Evolutionary conservation across 1,140 invertebrate genomes (phyloP), one percentile per base, ranked within the genome.

Genomic region (Holotrichia oblita): DNA sequence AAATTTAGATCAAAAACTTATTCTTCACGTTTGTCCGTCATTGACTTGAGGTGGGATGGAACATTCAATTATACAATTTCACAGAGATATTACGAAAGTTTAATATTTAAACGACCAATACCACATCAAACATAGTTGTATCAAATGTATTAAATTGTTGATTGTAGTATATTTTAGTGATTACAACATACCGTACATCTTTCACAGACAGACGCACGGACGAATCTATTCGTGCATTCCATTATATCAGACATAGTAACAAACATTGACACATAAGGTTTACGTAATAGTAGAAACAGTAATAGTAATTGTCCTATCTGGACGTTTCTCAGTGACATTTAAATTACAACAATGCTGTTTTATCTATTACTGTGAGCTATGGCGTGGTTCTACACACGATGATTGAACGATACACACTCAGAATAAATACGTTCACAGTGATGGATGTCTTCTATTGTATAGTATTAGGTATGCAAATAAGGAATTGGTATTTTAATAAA

Each of bases 241-340:
- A 55, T 17, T 55, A 14, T n/a, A 55, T n/a, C 48, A 55, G 2
- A 55, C 17, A 55, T 7, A 55, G 14, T 17, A 55, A 55, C 48
- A n/a, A n/a, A 14, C 14, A 17, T 55, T 55, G 48, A 55, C 48
- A 55, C 48, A 6, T 17, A 55, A n/a, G 48, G n/a, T 55, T 55
- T 55, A 55, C 48, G 48, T 55, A 55, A 55, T 55, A 14, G 48
- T 55, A 55, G n/a, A 55, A 55, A 55, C 48, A 55, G 48, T 55
- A 55, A 55, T 55, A 55, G 48, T 17, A 55, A 55, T 55, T 55
- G 48, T 55, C 14, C n/a, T 3, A 3, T 55, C 48, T 55, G 48
- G 48, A 55, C 48, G 14, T 55, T 55, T 55, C 48, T 55, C 48
- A 55, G 14, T 7, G 48, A 55, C 48, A 55, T 55, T 55, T 55